Conservation (phyloP, 2,113 vertebrate species). For the Psilopsiagon aymara region DNA sequence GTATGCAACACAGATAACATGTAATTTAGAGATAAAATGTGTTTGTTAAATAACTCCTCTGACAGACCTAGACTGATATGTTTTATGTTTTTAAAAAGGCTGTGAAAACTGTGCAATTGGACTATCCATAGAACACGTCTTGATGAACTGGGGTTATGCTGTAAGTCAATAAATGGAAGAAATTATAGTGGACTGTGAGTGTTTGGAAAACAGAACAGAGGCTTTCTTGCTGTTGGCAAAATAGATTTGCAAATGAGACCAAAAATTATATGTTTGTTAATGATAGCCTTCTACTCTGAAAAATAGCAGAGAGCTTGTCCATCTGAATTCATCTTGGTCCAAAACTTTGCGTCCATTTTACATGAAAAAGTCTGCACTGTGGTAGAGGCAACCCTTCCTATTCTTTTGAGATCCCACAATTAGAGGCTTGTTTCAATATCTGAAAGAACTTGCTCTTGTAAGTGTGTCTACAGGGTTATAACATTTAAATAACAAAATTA, state of each 20-base stretch:
- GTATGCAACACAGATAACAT: neutral
- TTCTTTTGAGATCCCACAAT: neutral
- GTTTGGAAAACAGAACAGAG: neutral
- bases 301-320: neutral
- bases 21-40: neutral
- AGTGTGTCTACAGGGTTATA: neutral
- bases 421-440: neutral
- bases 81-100: neutral
- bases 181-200: neutral
- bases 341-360: neutral
- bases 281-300: neutral
- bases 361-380: neutral
- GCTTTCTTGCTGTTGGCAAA: neutral
- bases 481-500: neutral
- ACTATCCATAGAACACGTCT: rapidly evolving
- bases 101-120: neutral
- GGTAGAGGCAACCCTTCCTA: neutral
- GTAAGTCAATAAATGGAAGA: neutral
- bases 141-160: neutral
- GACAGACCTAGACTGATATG: neutral
- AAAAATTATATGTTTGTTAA: neutral
- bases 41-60: neutral
- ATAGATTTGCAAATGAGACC: neutral
- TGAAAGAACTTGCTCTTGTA: neutral
- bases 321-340: neutral